Percentiles rank a stretch among this genome's conserved stretches.
phyloP scores from a whole-genome alignment of 2,797 vertebrate genomes.

The Crenichthys baileyi region DNA sequence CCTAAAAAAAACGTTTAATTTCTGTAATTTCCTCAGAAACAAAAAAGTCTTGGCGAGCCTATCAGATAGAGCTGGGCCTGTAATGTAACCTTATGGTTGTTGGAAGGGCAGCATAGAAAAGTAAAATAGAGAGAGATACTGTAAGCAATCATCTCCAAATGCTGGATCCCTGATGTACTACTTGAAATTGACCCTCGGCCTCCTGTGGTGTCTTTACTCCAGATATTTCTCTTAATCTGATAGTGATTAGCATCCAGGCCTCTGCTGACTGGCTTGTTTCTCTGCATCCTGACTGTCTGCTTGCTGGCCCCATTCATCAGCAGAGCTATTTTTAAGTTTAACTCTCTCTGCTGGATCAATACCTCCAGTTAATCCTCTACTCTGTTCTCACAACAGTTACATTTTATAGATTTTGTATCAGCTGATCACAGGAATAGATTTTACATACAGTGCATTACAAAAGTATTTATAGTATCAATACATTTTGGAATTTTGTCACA shows the following conservation, averaged over 20 bases:
- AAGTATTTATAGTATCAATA: background rate
- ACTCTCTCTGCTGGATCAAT: slow-evolving; percentile 56
- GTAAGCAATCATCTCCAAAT: slow-evolving; percentile 22
- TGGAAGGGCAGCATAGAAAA: background rate
- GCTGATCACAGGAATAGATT: slow-evolving; percentile 17
- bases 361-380: slow-evolving; percentile 38
- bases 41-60: no score
- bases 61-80: background rate
- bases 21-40: no score
- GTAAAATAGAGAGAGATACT: background rate
- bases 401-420: background rate
- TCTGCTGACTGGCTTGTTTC: slow-evolving; percentile 68
- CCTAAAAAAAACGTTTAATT: background rate
- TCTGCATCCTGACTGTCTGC: slow-evolving; percentile 58
- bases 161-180: slow-evolving; percentile 19
- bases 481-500: background rate
- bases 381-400: slow-evolving; percentile 13
- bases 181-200: slow-evolving; percentile 35
- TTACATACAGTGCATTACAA: background rate
- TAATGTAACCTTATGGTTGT: background rate
- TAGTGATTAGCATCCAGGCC: slow-evolving; percentile 59
- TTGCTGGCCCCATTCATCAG: slow-evolving; percentile 67
- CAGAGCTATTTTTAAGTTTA: slow-evolving; percentile 75
- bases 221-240: slow-evolving; percentile 63
- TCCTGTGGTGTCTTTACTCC: slow-evolving; percentile 16